Percentiles rank a stretch among this genome's conserved stretches.
Conservation (phyloP, 1,140 invertebrate genomes). For the Steinernema feltiae region DNA sequence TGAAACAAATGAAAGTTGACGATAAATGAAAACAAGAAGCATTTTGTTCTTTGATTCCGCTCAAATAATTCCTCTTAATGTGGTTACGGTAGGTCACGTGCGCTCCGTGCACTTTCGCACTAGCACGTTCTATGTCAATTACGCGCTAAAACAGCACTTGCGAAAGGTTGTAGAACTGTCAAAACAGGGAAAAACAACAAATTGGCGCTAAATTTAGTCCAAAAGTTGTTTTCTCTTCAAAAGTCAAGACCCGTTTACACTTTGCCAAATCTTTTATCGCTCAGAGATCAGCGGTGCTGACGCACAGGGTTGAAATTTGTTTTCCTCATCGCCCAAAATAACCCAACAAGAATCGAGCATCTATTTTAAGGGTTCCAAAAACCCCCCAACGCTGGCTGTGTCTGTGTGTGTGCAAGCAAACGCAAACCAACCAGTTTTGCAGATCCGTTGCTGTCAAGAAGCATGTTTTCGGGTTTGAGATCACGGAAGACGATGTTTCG, state of each 20-base stretch:
- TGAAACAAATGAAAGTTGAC: constrained; percentile 57
- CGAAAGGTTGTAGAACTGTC: no score
- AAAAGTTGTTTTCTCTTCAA: neutral
- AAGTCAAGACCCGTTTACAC: neutral
- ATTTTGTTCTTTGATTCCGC: neutral
- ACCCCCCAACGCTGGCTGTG: no score
- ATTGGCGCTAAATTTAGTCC: neutral
- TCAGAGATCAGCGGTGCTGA: neutral
- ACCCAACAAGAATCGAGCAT: neutral
- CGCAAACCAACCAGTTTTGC: constrained; percentile 36
- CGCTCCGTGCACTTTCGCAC: neutral
- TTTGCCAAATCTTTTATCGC: neutral
- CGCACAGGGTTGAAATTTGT: neutral
- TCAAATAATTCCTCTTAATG: no score
- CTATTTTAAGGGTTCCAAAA: neutral
- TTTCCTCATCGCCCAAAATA: neutral
- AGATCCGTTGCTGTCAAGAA: constrained; percentile 37
- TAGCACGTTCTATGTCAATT: neutral
- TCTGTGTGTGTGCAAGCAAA: no score
- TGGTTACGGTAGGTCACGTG: neutral
- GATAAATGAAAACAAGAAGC: neutral
- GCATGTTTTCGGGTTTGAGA: constrained; percentile 84
- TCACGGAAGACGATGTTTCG: constrained; percentile 93
- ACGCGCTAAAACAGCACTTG: no score
- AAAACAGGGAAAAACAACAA: no score